phyloP scores from a whole-genome alignment of 2,888 invertebrate species.

The Troglohyphantes excavatus region DNA sequence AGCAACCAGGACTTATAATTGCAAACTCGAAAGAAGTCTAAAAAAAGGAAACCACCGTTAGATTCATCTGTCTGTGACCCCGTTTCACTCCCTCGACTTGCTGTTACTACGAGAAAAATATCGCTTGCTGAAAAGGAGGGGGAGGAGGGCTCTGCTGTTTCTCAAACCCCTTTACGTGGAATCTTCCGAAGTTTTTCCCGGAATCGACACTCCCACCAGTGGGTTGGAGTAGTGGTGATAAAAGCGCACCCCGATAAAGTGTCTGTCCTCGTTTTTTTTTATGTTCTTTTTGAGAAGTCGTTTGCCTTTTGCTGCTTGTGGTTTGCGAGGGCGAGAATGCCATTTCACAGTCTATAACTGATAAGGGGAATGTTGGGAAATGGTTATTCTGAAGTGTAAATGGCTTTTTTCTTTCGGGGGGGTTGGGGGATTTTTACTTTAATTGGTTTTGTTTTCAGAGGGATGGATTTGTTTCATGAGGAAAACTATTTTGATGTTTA shows the following conservation, averaged over 20 bases:
- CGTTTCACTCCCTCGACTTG: neutral
- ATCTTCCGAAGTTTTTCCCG: conserved; percentile 19
- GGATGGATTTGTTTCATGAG: no score
- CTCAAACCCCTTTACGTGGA: conserved; percentile 24
- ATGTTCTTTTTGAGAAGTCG: neutral
- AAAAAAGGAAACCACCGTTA: no score
- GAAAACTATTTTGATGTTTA: no score
- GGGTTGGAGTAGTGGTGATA: conserved; percentile 6
- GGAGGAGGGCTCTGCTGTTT: neutral
- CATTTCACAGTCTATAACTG: conserved; percentile 34
- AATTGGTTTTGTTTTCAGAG: no score
- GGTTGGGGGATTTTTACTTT: no score
- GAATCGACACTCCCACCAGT: conserved; percentile 33
- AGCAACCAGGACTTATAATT: no score
- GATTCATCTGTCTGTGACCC: neutral
- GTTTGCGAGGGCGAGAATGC: neutral
- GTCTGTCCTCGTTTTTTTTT: neutral
- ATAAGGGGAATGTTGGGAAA: neutral
- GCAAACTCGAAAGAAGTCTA: no score
- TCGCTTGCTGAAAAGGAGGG: neutral
- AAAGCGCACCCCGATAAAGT: conserved; percentile 16
- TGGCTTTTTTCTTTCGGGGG: no score
- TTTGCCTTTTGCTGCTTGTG: conserved; percentile 1
- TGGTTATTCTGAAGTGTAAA: no score
- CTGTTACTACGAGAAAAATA: neutral